Conservation (phyloP, 2,797 vertebrate species). For the Peromyscus attwateri region DNA sequence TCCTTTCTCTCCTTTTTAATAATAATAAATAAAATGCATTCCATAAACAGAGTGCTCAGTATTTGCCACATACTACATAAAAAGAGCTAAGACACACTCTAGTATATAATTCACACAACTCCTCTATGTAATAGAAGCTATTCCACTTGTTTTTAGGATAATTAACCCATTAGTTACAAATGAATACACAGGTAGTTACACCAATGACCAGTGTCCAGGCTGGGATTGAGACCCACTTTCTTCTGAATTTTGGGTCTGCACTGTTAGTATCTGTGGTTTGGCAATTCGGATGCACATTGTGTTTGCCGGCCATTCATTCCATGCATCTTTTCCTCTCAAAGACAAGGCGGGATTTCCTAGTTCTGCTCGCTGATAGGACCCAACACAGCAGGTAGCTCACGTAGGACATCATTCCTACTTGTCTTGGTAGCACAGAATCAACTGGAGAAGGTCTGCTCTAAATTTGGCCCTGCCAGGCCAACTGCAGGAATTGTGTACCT, state of each 20-base stretch:
- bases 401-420: neutral
- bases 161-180: neutral
- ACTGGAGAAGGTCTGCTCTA: neutral
- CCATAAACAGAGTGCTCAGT: neutral
- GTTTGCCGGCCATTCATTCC: neutral
- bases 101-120: neutral
- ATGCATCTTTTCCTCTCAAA: neutral
- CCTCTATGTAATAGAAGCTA: no score
- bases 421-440: neutral
- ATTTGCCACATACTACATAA: neutral
- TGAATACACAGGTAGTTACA: neutral
- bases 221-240: neutral
- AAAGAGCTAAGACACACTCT: neutral
- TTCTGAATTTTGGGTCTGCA: neutral
- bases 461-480: constrained; percentile 9
- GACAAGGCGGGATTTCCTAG: neutral
- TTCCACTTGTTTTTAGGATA: neutral
- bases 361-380: neutral
- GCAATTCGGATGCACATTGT: neutral
- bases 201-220: neutral
- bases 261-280: neutral
- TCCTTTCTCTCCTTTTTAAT: neutral
- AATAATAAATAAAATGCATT: neutral
- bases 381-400: neutral
- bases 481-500: constrained; percentile 28